Base-by-base conservation (phyloP, 2,888 invertebrate genomes). In the Isoperla grammatica region DNA sequence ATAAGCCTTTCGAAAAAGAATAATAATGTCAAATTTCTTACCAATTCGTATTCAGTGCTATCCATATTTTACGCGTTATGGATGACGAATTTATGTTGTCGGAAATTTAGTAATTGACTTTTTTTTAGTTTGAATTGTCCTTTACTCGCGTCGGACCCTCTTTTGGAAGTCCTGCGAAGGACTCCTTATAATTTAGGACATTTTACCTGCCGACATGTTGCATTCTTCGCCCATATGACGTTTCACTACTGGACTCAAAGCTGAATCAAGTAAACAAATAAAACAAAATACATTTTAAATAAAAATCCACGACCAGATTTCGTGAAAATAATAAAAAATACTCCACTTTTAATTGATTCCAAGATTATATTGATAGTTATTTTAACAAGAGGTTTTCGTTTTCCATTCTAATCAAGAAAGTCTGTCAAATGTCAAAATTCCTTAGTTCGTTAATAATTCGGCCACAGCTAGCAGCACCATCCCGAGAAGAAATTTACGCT, bases 1-100 rank as follows among this genome's bases (percentile, higher is more conserved):
- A 99, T 86, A 69, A 99, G 83, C 71, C 96, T 89, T 80, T 99
- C 99, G 75, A 98, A 88, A 79, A 99, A 99, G 81, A 99, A 99
- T 73, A 99, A 83, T 73, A 99, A 81, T 70, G 96, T 96, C 86
- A 92, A 88, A 77, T 96, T 95, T 74, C 93, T 83, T 71, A 92
- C 88, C 78, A 89, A 83, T 81, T 95, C 95, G 78, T 95, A 95
- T 78, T 94, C 93, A 79, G 90, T 87, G 74, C 91, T 90, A 77
- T 94, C 93, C 93, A 94, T 94, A 74, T 78, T 73, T 55, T 19
- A 29, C 2, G 15, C n/a, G 15, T 23, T 13, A 29, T 49, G 29
- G 12, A 29, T 23, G 49, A 13, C 15, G 17, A 35, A 49, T 22
- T 6, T 9, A 42, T 62, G 35, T 12, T 13, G 15, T 49, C 17